Evolutionary conservation across 2,888 invertebrate genomes (phyloP), one percentile per base, ranked within the genome.

Genomic region (Cephus runcator): DNA sequence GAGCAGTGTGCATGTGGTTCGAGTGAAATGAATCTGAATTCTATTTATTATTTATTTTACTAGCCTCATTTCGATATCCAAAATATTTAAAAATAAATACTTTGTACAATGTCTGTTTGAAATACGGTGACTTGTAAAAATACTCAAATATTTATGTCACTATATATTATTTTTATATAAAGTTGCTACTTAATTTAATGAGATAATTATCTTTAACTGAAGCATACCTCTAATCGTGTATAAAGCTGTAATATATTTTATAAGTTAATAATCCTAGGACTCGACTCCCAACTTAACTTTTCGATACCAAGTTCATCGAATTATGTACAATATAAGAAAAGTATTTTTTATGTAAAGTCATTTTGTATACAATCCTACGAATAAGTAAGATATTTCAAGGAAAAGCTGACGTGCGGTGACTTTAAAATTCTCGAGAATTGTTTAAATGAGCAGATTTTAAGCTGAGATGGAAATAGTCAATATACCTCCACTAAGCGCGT

Each of bases 11-110:
- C 82, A 81, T 86, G 85, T 88, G 88, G 85, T 85, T 86, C 83
- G 40, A 75, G 33, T 34, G 36, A 69, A 56, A 56, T 77, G 69
- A 77, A 75, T 69, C 77, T 75, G 75, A 86, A 87, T 87, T 86
- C 83, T 90, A 90, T 91, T 90, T 91, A 90, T 91, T 91, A 91
- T 91, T 91, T 90, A 91, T 91, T 91, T 85, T 88, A 91, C 85
- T 85, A 85, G 82, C 84, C 83, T 82, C 83, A 80, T 81, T 81
- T 85, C 85, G 80, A 84, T 88, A 86, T 84, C 83, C 79, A 81
- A 83, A 87, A 83, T 89, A 88, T 88, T 89, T 88, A 87, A 89
- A 87, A 81, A 79, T 69, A 84, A 85, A 84, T 82, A 80, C 85
- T 86, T 87, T 89, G 89, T 89, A 90, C 87, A 89, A 88, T 87